These are phyloP conservation scores for Takifugu rubripes DNA, from an alignment of 2,797 vertebrate genomes.

Conservation along the genomic window DNA sequence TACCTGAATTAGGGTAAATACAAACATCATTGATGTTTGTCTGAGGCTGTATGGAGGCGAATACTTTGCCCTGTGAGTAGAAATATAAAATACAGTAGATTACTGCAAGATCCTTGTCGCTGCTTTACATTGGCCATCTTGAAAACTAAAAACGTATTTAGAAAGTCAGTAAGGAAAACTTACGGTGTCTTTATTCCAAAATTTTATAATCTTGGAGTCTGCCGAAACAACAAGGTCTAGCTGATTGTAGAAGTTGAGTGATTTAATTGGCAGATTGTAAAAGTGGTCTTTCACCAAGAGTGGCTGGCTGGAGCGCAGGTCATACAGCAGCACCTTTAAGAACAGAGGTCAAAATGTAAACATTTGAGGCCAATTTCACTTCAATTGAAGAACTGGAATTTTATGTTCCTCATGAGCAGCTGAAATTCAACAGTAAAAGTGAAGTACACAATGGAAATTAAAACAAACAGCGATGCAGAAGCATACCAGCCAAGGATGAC, in stretches of 20 bases:
- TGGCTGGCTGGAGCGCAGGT: constrained; percentile 90
- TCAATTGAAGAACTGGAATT: not conserved
- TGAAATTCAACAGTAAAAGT: no score
- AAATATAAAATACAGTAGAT: not conserved
- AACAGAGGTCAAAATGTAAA: not conserved
- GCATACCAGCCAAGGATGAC: no score
- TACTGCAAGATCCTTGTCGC: not conserved
- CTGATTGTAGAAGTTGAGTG: constrained; percentile 84
- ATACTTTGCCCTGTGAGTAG: constrained; percentile 86
- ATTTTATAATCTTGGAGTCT: constrained; percentile 94
- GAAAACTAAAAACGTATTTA: not conserved
- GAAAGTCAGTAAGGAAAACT: constrained; percentile 8
- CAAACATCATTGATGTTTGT: constrained; percentile 91
- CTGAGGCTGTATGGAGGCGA: constrained; percentile 92
- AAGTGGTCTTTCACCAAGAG: constrained; percentile 93
- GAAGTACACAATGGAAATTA: no score
- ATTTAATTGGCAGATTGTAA: constrained; percentile 91
- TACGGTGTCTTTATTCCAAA: constrained; percentile 95
- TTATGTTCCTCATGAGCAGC: no score
- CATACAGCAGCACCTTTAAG: constrained; percentile 87
- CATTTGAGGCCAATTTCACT: not conserved
- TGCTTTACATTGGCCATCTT: not conserved
- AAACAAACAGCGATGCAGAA: no score
- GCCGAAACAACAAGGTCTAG: constrained; percentile 90
- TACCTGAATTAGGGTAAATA: constrained; percentile 91